Conservation (phyloP, 2,797 vertebrate genomes). For the Pangasius macronema region DNA sequence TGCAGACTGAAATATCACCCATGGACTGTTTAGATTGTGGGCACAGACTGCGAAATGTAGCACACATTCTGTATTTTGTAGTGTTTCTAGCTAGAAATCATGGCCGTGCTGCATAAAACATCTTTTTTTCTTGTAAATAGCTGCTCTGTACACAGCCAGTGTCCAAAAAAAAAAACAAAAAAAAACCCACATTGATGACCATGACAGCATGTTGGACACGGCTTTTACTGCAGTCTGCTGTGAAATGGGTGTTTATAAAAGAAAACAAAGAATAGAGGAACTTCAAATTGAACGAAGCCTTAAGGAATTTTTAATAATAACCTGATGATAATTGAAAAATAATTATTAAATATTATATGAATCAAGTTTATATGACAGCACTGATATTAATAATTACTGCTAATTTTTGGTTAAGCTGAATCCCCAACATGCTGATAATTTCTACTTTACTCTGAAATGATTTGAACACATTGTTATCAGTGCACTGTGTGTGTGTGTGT, state of each 20-base stretch:
- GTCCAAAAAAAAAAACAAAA: neutral
- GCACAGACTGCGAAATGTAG: neutral
- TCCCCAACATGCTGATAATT: neutral
- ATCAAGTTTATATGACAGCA: neutral
- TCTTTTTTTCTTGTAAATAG: neutral
- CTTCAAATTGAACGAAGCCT: neutral
- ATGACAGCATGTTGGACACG: neutral
- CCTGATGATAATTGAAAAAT: neutral
- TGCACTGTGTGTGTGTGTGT: neutral
- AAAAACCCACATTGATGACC: neutral
- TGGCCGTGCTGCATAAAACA: neutral
- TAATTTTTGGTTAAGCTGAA: neutral
- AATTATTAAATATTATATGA: neutral
- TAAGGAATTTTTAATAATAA: neutral
- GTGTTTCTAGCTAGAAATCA: neutral
- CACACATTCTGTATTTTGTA: neutral
- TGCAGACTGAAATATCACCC: neutral
- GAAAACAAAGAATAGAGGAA: neutral
- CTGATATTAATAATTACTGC: neutral
- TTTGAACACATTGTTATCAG: neutral
- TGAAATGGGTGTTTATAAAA: neutral
- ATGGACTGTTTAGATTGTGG: neutral
- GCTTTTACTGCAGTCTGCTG: neutral
- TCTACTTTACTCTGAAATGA: neutral
- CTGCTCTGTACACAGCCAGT: neutral